These are phyloP conservation scores for Cantharis rustica DNA, from an alignment of 2,888 invertebrate species.

Conservation along the genomic window DNA sequence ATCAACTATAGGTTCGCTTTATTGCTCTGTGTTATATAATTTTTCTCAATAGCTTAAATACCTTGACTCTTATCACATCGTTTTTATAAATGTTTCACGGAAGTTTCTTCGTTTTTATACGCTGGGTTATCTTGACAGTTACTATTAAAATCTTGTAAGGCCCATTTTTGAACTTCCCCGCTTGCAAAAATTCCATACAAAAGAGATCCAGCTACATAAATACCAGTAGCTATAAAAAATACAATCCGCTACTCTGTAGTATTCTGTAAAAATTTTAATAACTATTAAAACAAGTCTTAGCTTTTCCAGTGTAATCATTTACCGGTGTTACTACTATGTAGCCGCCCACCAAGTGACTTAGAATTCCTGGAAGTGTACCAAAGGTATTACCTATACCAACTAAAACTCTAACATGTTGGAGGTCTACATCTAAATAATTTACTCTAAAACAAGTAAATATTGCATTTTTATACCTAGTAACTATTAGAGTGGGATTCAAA, in stretches of 20 bases:
- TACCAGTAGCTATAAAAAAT: slow-evolving; percentile 81
- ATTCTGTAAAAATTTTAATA: slow-evolving; percentile 29
- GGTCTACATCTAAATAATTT: slow-evolving; percentile 88
- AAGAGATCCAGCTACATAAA: slow-evolving; percentile 81
- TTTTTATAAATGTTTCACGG: too few species aligned
- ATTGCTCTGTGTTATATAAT: too few species aligned
- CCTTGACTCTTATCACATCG: too few species aligned
- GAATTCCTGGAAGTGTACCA: slow-evolving; percentile 88
- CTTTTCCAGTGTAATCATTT: neutral
- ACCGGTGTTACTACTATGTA: slow-evolving; percentile 74
- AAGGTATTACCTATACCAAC: slow-evolving; percentile 93
- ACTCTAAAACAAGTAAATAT: slow-evolving; percentile 60
- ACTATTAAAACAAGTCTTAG: neutral
- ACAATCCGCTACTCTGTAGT: slow-evolving; percentile 78
- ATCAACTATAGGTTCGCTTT: too few species aligned
- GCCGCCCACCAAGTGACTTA: slow-evolving; percentile 85
- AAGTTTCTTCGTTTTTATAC: neutral
- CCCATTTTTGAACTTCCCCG: slow-evolving; percentile 85
- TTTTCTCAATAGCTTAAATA: too few species aligned
- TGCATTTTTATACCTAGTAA: too few species aligned
- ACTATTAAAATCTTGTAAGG: slow-evolving; percentile 53
- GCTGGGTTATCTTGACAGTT: neutral
- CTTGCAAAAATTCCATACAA: slow-evolving; percentile 81
- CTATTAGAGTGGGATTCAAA: too few species aligned
- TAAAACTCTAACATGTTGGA: slow-evolving; percentile 87